Conservation (phyloP, 2,888 invertebrate species). For the Camptogramma bilineatum region DNA sequence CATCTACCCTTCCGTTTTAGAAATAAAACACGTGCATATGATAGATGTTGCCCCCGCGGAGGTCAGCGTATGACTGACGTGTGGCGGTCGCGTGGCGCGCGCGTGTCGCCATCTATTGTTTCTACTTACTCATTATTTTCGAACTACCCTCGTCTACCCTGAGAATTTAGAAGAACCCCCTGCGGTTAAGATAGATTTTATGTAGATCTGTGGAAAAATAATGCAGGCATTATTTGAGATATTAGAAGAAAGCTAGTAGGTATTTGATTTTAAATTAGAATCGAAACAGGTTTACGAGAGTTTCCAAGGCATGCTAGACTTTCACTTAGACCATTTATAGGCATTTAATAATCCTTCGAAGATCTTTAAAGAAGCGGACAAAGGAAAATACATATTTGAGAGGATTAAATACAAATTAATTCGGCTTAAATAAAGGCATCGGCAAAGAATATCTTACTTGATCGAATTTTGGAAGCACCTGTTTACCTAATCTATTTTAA, state of each 20-base stretch:
- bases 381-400: no score
- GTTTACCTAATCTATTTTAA: slow-evolving; percentile 27
- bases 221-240: no score
- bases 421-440: no score
- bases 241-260: no score
- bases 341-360: no score
- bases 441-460: not conserved
- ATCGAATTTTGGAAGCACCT: slow-evolving; percentile 1
- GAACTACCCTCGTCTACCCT: slow-evolving; percentile 40
- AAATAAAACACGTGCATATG: slow-evolving; percentile 60
- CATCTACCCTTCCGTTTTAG: slow-evolving; percentile 54
- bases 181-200: not conserved
- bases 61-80: slow-evolving; percentile 65
- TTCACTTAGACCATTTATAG: no score
- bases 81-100: slow-evolving; percentile 65
- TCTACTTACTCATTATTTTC: slow-evolving; percentile 60
- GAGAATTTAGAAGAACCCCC: slow-evolving; percentile 8
- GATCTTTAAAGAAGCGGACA: no score
- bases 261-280: no score
- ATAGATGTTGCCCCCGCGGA: slow-evolving; percentile 60
- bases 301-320: no score
- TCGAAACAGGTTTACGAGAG: no score
- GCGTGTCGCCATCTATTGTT: slow-evolving; percentile 66
- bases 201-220: no score
- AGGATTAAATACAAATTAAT: no score